A percentile compares a stretch with the other conserved stretches of the same genome.
These are phyloP conservation scores for Rhyacophila evoluta DNA, from an alignment of 2,888 invertebrate species.

Conservation along the genomic window DNA sequence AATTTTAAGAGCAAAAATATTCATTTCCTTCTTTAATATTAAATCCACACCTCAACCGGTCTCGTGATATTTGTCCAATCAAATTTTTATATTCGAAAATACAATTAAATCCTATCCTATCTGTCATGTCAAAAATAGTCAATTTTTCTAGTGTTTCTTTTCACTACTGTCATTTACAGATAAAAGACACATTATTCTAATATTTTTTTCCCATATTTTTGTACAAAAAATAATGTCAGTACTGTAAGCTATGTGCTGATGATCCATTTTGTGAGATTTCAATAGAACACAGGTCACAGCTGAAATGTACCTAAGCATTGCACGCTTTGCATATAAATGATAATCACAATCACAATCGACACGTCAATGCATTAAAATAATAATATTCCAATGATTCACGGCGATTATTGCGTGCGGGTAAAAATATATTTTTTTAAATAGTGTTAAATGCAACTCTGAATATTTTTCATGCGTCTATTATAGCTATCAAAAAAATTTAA, in stretches of 20 bases:
- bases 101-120: constrained; percentile 52
- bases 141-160: constrained; percentile 48
- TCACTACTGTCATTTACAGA: constrained; percentile 44
- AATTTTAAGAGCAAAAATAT: constrained; percentile 43
- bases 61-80: constrained; percentile 30
- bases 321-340: background rate
- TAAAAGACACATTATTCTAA: constrained; percentile 41
- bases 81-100: constrained; percentile 49
- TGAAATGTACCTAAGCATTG: background rate
- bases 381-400: too few relatives aligned
- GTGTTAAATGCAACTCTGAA: too few relatives aligned
- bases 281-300: background rate
- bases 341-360: too few relatives aligned
- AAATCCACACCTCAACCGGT: constrained; percentile 12
- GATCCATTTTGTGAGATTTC: background rate
- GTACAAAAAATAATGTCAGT: constrained; percentile 40
- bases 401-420: too few relatives aligned
- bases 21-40: constrained; percentile 32
- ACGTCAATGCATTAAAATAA: too few relatives aligned
- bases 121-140: constrained; percentile 55
- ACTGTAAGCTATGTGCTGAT: background rate
- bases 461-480: too few relatives aligned
- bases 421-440: too few relatives aligned
- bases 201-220: constrained; percentile 35
- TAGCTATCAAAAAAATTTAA: background rate